These are phyloP conservation scores for Anodontia alba DNA, from an alignment of 2,888 invertebrate genomes.

Conservation along the genomic window DNA sequence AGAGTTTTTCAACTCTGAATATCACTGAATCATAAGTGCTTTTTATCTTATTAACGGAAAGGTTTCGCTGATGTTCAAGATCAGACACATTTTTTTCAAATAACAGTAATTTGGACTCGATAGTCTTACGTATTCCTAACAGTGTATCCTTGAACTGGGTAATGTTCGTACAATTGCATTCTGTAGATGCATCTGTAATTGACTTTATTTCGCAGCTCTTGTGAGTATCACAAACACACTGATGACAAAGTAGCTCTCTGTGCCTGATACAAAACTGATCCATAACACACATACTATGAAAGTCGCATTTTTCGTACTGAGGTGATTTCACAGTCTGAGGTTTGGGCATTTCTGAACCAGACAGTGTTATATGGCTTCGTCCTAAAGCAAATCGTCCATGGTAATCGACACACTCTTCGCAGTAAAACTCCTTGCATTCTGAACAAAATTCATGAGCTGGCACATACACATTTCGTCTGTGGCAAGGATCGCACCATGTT, in stretches of 20 bases:
- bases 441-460: not conserved
- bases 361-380: not conserved
- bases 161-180: not conserved
- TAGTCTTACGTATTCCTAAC: no score
- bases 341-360: not conserved
- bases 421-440: not conserved
- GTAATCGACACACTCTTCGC: not conserved
- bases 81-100: not conserved
- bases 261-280: not conserved
- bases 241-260: not conserved
- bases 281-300: not conserved
- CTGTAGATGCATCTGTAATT: not conserved
- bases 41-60: not conserved
- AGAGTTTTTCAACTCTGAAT: not conserved
- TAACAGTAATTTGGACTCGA: not conserved
- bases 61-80: not conserved
- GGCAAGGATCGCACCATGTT: constrained; percentile 4
- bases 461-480: not conserved
- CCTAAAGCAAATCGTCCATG: not conserved
- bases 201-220: not conserved
- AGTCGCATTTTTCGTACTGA: not conserved
- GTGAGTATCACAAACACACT: not conserved
- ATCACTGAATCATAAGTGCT: not conserved
- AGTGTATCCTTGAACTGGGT: not conserved
- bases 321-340: not conserved